phyloP scores from a whole-genome alignment of 2,888 invertebrate genomes.

The Dasysyrphus albostriatus region DNA sequence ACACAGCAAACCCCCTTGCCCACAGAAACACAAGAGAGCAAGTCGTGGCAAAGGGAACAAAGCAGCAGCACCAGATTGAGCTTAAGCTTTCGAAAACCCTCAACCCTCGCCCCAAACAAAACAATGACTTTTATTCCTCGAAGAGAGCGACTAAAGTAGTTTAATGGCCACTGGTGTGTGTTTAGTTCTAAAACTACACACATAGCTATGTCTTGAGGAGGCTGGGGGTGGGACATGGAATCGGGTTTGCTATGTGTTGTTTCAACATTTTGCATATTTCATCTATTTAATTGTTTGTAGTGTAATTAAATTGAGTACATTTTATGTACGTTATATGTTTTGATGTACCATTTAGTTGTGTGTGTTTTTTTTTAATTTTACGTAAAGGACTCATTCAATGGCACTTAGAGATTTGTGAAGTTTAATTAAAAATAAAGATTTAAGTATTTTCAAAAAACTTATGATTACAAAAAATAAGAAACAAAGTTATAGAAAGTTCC shows the following conservation, averaged over 20 bases:
- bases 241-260: conserved; percentile 23
- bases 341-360: conserved; percentile 52
- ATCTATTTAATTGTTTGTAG: conserved; percentile 67
- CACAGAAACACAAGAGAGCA: not conserved
- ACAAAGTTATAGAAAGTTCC: too few relatives aligned
- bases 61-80: conserved; percentile 34
- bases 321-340: conserved; percentile 15
- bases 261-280: conserved; percentile 66
- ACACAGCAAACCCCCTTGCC: not conserved
- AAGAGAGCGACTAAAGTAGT: conserved; percentile 36
- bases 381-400: not conserved
- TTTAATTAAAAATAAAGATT: conserved; percentile 3
- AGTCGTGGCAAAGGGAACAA: not conserved
- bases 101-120: not conserved
- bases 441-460: not conserved
- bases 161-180: conserved; percentile 59
- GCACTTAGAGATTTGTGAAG: not conserved
- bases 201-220: conserved; percentile 28
- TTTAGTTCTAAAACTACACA: conserved; percentile 56
- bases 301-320: conserved; percentile 60
- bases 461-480: not conserved
- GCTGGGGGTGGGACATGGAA: not conserved
- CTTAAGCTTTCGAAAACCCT: conserved; percentile 30
- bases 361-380: not conserved
- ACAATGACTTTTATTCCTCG: conserved; percentile 38